Evolutionary conservation across 2,113 vertebrate genomes (phyloP), one percentile per base, ranked within the genome.

Genomic region (Rhinopomastus cyanomelas): DNA sequence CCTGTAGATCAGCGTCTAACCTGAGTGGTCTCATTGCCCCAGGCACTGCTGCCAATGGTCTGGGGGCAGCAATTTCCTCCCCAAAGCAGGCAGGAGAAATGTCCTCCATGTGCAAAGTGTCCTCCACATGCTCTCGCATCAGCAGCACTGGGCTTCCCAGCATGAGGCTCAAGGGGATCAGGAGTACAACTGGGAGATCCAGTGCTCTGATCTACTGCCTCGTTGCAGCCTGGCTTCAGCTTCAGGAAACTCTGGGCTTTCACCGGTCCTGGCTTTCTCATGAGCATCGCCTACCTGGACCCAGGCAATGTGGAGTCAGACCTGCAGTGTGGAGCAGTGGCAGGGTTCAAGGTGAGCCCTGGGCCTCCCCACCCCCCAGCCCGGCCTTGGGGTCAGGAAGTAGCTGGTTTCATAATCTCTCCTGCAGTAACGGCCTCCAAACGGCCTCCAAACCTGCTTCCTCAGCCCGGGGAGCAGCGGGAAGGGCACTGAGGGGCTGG

Each of bases 271-370:
- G 98, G 98, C 6, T 98, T 98, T 85, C 97, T 98, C 79, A 98
- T 98, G 98, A 98, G 98, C 95, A 98, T 98, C n/a, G 98, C 98
- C 21, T 98, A 97, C 82, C 85, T 98, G 95, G 98, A 98, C 76
- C 98, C 98, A 0, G 98, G 98, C 51, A 98, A 98, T 30, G 97
- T 98, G 37, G 97, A 98, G 89, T 98, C 98, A 0, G 98, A 98
- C 66, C 96, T 98, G 66, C 98, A 98, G 68, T 80, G 97, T 1
- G 98, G 98, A 2, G 97, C 98, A 0, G 81, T 95, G 26, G 98
- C 97, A 0, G 96, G 97, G 52, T 98, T 98, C 93, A 97, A 98
- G 97, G 98, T 98, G 89, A 96, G 83, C 36, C 19, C 73, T 23
- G 49, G 6, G 11, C 29, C 57, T 39, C 44, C 57, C 44, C 44